A percentile compares a stretch with the other conserved stretches of the same genome.
Conservation (phyloP, 64 coral and sea anemone species). For the Porites australiensis region DNA sequence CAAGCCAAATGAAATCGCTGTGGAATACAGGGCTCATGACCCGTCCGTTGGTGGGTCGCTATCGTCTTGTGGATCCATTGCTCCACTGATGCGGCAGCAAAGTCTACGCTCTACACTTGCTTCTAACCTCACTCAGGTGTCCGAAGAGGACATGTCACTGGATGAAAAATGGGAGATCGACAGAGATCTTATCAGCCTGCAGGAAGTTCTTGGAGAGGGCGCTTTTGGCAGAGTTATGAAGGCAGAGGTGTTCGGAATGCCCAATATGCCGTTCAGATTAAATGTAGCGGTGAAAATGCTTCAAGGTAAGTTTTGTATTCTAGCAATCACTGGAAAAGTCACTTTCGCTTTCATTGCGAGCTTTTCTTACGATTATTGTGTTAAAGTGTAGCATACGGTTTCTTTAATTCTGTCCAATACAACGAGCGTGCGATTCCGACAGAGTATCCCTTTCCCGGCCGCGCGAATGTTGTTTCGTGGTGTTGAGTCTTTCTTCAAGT, state of each 20-base stretch:
- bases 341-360: no score
- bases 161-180: conserved; percentile 98
- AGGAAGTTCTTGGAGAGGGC: conserved; percentile 87
- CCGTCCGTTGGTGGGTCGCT: conserved; percentile 3
- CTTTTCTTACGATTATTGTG: no score
- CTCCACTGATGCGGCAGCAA: conserved; percentile 50
- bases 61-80: conserved; percentile 57
- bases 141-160: conserved; percentile 75
- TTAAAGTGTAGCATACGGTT: no score
- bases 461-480: no score
- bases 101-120: conserved; percentile 55
- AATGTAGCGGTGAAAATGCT: conserved; percentile 85
- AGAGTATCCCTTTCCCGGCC: no score
- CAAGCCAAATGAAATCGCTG: neutral
- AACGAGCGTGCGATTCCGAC: no score
- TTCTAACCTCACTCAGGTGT: conserved; percentile 83
- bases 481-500: no score
- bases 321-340: no score
- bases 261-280: conserved; percentile 35
- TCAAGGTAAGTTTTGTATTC: conserved; percentile 46
- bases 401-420: no score
- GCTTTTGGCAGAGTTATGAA: conserved; percentile 95
- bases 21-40: conserved; percentile 14
- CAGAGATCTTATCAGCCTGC: conserved; percentile 73
- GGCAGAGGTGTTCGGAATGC: conserved; percentile 80